Percentiles rank a stretch among this genome's conserved stretches.
phyloP scores from a whole-genome alignment of 2,797 vertebrate genomes.

The Esox masquinongy region DNA sequence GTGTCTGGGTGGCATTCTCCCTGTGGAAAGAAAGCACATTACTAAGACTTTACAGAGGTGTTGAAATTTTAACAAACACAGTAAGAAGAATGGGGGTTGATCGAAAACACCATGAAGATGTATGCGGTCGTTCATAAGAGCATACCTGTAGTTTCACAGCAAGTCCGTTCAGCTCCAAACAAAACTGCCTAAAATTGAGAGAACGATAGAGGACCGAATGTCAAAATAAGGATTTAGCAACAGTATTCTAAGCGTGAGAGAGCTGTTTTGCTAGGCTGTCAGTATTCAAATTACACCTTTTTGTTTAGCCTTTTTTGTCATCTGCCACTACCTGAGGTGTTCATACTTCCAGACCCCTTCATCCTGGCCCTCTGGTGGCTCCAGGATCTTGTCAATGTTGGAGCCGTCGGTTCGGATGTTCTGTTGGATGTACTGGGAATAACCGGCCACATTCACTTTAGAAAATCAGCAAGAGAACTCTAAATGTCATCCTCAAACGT shows the following conservation, averaged over 20 bases:
- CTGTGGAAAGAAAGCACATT: conserved; percentile 59
- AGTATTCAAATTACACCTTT: not conserved
- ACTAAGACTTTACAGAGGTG: not conserved
- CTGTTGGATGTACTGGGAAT: conserved; percentile 85
- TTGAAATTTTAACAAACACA: not conserved
- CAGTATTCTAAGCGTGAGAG: not conserved
- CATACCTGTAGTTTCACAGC: conserved; percentile 90
- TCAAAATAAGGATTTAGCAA: not conserved
- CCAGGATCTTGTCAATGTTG: conserved; percentile 89
- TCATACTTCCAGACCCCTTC: conserved; percentile 93
- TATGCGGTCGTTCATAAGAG: too few relatives aligned
- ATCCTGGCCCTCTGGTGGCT: conserved; percentile 88
- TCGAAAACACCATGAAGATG: not conserved
- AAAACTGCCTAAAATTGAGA: conserved; percentile 79
- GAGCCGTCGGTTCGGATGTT: conserved; percentile 87
- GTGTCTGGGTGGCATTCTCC: conserved; percentile 88
- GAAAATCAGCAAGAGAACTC: not conserved
- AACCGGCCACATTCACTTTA: conserved; percentile 7
- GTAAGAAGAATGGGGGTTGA: not conserved
- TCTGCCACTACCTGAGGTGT: conserved; percentile 79
- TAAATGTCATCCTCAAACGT: not conserved
- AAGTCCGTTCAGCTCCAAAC: conserved; percentile 88
- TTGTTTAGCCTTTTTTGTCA: not conserved
- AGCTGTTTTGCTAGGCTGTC: not conserved
- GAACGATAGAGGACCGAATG: conserved; percentile 8